phyloP scores from a whole-genome alignment of 2,113 vertebrate genomes.

The Chionis minor region DNA sequence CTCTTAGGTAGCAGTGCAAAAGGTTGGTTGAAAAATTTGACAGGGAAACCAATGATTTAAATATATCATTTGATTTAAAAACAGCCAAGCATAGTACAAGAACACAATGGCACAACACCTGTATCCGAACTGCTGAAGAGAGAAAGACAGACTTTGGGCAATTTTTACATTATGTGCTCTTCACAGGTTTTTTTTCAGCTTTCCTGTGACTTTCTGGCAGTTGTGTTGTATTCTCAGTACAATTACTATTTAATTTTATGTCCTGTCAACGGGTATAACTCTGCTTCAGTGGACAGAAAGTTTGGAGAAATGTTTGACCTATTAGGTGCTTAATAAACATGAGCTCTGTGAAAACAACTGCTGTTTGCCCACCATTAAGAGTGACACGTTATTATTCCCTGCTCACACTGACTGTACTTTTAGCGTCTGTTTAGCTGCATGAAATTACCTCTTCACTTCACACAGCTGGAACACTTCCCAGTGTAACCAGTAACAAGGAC shows the following conservation, averaged over 20 bases:
- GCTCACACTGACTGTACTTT: background rate
- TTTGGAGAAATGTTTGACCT: conserved; percentile 1
- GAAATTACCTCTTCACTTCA: conserved; percentile 14
- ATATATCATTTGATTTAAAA: background rate
- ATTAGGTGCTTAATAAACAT: background rate
- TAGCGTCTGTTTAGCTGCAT: background rate
- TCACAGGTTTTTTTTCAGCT: background rate
- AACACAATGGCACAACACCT: background rate
- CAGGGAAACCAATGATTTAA: background rate
- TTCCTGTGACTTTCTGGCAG: background rate
- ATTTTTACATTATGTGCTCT: background rate
- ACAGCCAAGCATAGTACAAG: background rate
- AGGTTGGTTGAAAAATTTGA: background rate
- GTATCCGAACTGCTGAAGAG: background rate
- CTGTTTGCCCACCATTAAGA: background rate
- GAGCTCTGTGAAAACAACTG: background rate
- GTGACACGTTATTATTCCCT: background rate
- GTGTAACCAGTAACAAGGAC: background rate
- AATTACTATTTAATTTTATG: background rate
- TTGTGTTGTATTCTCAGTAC: background rate
- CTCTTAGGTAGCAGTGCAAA: background rate
- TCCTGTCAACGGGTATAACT: background rate
- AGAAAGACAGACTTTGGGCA: background rate
- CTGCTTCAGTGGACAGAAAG: background rate
- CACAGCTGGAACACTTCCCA: background rate